A percentile compares a stretch with the other conserved stretches of the same genome.
These are phyloP conservation scores for Ancistrus triradiatus DNA, from an alignment of 2,113 vertebrate species.

Conservation along the genomic window DNA sequence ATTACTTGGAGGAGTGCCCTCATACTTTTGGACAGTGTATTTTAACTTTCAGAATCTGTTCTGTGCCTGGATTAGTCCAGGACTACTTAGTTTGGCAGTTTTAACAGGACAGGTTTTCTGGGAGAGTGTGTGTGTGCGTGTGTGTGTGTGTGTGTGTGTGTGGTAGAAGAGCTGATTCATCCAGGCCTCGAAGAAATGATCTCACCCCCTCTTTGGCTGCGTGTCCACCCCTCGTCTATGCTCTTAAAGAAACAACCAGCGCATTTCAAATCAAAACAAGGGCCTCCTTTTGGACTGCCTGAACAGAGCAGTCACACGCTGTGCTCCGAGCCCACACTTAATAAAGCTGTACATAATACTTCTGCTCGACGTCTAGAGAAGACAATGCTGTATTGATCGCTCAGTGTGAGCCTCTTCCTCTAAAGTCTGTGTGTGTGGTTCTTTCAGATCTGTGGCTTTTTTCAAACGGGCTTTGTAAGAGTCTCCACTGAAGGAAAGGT, in stretches of 20 bases:
- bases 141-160: too few species aligned
- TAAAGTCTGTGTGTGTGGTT: not conserved
- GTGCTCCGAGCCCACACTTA: not conserved
- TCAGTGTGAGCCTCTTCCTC: not conserved
- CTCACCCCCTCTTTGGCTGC: slow-evolving; percentile 30
- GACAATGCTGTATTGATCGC: not conserved
- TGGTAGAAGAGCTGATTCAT: slow-evolving; percentile 46
- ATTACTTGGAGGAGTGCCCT: too few species aligned
- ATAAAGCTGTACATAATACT: slow-evolving; percentile 8
- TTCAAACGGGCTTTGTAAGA: not conserved
- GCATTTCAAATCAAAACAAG: slow-evolving; percentile 48
- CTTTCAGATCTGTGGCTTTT: not conserved
- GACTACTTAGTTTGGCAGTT: too few species aligned
- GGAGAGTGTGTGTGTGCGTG: not conserved
- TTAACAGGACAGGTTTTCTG: too few species aligned
- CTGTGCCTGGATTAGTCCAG: too few species aligned
- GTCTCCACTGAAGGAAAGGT: not conserved
- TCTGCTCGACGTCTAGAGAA: not conserved
- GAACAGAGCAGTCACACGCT: not conserved
- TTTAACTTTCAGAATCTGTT: too few species aligned
- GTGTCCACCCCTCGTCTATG: slow-evolving; percentile 27
- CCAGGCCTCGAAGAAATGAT: slow-evolving; percentile 35
- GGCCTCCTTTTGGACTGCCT: slow-evolving; percentile 18
- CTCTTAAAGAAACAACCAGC: slow-evolving; percentile 42
- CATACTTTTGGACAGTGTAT: too few species aligned